phyloP scores from a whole-genome alignment of 2,113 vertebrate genomes.

The Chunga burmeisteri region DNA sequence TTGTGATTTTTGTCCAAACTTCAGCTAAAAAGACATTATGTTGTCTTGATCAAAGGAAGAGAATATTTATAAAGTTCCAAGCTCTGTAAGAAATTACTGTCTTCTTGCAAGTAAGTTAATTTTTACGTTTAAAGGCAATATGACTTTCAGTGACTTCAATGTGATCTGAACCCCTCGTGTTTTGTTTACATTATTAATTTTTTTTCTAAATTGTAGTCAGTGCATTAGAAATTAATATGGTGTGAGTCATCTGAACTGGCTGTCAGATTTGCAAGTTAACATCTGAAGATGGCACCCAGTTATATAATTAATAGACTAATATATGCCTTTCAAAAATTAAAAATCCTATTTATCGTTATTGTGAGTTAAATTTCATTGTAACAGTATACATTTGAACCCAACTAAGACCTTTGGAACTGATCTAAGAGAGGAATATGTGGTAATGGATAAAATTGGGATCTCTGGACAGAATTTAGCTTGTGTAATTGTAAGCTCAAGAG shows the following conservation, averaged over 20 bases:
- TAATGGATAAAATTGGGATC: constrained; percentile 1
- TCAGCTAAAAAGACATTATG: neutral
- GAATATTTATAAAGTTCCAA: neutral
- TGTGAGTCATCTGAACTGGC: neutral
- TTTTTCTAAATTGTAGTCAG: neutral
- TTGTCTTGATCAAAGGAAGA: neutral
- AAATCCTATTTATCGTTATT: neutral
- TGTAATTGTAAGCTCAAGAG: neutral
- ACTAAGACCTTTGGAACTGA: neutral
- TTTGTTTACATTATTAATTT: neutral
- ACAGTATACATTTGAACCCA: neutral
- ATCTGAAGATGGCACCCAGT: neutral
- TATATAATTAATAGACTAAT: neutral
- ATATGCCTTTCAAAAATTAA: neutral
- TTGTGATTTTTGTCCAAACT: neutral
- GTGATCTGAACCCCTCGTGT: neutral
- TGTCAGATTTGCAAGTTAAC: neutral
- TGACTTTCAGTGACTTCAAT: neutral
- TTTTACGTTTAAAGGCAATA: neutral
- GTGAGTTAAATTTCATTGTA: constrained; percentile 29
- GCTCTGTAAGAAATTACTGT: neutral
- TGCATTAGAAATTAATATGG: neutral
- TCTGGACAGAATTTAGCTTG: neutral
- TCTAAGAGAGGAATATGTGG: neutral
- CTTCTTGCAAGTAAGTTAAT: neutral